phyloP scores from a whole-genome alignment of 2,113 vertebrate genomes.

The Prunella himalayana region DNA sequence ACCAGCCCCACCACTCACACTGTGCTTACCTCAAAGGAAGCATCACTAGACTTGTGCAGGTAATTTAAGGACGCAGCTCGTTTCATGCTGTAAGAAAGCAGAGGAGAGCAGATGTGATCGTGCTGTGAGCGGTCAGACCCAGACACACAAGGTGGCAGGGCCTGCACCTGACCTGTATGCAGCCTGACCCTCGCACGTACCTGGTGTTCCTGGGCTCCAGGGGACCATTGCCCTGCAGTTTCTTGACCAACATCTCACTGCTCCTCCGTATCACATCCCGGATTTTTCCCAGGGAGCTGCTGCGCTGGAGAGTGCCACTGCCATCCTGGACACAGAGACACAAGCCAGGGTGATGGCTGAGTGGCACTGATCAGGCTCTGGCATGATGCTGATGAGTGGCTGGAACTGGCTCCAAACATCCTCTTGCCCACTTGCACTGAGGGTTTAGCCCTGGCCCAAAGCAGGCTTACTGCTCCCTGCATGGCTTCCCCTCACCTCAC shows the following conservation, averaged over 20 bases:
- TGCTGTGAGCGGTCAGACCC: neutral
- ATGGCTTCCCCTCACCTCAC: neutral
- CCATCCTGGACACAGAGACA: conserved; percentile 83
- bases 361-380: neutral
- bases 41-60: conserved; percentile 85
- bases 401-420: neutral
- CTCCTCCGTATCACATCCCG: conserved; percentile 90
- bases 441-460: neutral
- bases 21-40: conserved; percentile 82
- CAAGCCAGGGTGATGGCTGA: neutral
- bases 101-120: neutral
- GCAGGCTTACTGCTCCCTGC: neutral
- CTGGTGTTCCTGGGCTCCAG: conserved; percentile 81
- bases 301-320: conserved; percentile 86
- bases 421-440: neutral
- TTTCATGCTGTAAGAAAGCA: conserved; percentile 83
- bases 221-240: conserved; percentile 87
- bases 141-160: neutral
- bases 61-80: conserved; percentile 91
- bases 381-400: neutral
- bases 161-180: accelerated
- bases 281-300: conserved; percentile 90
- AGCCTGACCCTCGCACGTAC: neutral
- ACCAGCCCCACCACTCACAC: accelerated
- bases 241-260: conserved; percentile 96